Percentiles rank a stretch among this genome's conserved stretches.
Evolutionary conservation across 2,888 invertebrate species (phyloP).

Genomic region (Ashinkailepas kermadecensis): DNA sequence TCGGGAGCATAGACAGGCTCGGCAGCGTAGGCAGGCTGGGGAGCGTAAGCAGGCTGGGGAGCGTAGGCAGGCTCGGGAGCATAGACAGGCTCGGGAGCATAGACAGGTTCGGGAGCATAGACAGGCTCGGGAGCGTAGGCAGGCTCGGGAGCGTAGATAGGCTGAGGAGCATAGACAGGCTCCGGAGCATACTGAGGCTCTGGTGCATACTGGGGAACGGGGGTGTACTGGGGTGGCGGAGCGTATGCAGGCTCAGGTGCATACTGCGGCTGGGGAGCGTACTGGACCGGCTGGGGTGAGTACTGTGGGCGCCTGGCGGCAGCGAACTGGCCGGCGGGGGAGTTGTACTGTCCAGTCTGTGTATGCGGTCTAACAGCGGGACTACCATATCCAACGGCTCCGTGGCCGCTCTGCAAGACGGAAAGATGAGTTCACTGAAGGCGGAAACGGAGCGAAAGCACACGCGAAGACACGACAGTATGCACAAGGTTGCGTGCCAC

Average conservation of each 20-base stretch:
- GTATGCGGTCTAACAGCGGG: not conserved
- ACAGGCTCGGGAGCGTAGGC: not conserved
- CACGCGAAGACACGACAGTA: not conserved
- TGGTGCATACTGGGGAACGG: not conserved
- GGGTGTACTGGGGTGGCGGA: not conserved
- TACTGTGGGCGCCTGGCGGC: not conserved
- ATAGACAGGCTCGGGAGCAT: not conserved
- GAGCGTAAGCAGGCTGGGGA: not conserved
- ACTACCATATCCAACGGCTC: not conserved
- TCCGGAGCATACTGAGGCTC: not conserved
- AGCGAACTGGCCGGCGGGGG: not conserved
- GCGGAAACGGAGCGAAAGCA: not conserved
- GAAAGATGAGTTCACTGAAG: not conserved
- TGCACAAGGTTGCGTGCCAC: no score
- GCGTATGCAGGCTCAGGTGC: not conserved
- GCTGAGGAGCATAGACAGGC: not conserved
- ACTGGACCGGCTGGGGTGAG: not conserved
- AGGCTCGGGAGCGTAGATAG: not conserved
- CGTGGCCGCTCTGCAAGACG: not conserved
- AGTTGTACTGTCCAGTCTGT: not conserved
- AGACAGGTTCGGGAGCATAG: not conserved
- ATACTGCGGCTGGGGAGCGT: not conserved
- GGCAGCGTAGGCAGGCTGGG: not conserved
- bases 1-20: not conserved
- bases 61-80: not conserved